Conservation (phyloP, 2,888 invertebrate genomes). For the Hirtodrosophila alboralis region DNA sequence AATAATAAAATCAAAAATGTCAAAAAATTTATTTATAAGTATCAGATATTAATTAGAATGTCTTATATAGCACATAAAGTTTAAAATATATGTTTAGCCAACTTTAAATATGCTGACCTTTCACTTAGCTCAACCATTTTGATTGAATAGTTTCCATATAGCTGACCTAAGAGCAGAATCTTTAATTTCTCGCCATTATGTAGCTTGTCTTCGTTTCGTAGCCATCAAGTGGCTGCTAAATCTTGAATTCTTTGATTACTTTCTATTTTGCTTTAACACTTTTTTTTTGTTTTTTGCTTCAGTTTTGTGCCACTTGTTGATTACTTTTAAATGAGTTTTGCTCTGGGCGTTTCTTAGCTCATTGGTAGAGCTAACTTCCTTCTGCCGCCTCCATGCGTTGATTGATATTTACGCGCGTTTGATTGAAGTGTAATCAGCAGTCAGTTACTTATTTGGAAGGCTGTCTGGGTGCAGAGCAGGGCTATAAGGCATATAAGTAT, state of each 20-base stretch:
- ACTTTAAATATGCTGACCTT: too few species aligned
- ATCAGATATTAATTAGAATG: too few species aligned
- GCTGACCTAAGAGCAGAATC: too few species aligned
- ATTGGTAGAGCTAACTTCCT: constrained; percentile 30
- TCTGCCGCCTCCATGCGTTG: constrained; percentile 39
- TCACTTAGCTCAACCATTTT: too few species aligned
- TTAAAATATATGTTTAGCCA: too few species aligned
- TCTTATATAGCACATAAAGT: too few species aligned
- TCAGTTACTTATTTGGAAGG: constrained; percentile 23
- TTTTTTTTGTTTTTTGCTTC: constrained; percentile 17
- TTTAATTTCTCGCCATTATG: constrained; percentile 2
- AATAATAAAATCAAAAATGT: too few species aligned
- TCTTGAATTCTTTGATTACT: constrained; percentile 44
- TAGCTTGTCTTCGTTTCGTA: constrained; percentile 18
- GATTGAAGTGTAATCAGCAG: constrained; percentile 78
- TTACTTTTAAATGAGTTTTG: constrained; percentile 78
- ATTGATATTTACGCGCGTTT: constrained; percentile 78
- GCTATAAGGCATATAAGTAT: constrained; percentile 41
- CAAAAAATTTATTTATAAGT: too few species aligned
- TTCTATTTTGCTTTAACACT: constrained; percentile 36
- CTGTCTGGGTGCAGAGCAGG: background rate
- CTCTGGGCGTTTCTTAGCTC: constrained; percentile 59
- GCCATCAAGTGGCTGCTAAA: constrained; percentile 17
- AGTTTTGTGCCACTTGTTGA: constrained; percentile 69
- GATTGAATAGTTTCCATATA: too few species aligned